Evolutionary conservation across 2,113 vertebrate genomes (phyloP).

Genomic region (Oophaga pumilio): DNA sequence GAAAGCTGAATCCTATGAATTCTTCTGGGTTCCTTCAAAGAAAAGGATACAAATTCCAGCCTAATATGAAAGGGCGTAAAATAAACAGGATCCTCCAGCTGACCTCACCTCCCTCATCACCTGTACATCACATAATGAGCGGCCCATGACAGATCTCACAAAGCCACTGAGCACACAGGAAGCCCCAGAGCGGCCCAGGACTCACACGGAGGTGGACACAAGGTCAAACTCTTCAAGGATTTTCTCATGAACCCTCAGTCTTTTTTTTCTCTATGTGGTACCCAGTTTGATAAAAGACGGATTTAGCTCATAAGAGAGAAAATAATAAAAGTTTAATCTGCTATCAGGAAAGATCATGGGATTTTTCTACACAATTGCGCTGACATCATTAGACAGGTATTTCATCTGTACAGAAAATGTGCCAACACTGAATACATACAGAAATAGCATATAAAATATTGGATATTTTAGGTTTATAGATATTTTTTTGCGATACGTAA

Average conservation of each 20-base stretch:
- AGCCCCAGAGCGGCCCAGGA: conserved; percentile 31
- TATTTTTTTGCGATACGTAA: no score
- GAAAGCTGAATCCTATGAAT: conserved; percentile 17
- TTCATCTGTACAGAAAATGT: neutral
- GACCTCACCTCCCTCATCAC: conserved; percentile 57
- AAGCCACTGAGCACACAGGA: conserved; percentile 44
- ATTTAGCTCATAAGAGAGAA: conserved; percentile 32
- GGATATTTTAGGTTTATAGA: neutral
- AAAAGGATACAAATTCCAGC: conserved; percentile 43
- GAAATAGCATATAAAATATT: neutral
- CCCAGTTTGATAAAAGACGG: conserved; percentile 29
- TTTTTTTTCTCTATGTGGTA: conserved; percentile 11
- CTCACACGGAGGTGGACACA: conserved; percentile 21
- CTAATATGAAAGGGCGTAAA: conserved; percentile 30
- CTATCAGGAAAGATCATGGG: conserved; percentile 26
- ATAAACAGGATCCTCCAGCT: conserved; percentile 46
- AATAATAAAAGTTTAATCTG: conserved; percentile 31
- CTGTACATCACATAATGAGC: conserved; percentile 54
- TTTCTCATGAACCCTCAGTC: conserved; percentile 47
- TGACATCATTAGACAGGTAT: conserved; percentile 6
- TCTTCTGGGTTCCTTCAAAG: conserved; percentile 21
- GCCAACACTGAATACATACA: neutral
- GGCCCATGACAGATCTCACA: conserved; percentile 52
- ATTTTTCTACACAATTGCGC: neutral
- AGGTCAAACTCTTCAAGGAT: conserved; percentile 50